These are phyloP conservation scores for Adela reaumurella DNA, from an alignment of 2,888 invertebrate genomes.

Conservation along the genomic window DNA sequence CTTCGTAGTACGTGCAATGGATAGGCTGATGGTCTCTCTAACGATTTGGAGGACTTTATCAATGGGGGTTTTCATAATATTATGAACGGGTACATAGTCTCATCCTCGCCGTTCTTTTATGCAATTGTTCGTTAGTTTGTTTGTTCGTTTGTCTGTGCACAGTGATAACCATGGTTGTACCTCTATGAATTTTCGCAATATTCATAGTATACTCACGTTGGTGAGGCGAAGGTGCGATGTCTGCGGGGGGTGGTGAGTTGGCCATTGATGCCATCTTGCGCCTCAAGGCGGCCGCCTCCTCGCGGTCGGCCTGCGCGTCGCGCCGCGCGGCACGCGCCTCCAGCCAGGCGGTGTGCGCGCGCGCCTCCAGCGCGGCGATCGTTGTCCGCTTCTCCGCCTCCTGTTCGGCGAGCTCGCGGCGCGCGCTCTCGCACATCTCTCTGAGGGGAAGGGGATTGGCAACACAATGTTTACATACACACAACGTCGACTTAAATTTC, in stretches of 20 bases:
- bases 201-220: conserved; percentile 20
- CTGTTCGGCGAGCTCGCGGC: conserved; percentile 83
- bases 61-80: no score
- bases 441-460: conserved; percentile 31
- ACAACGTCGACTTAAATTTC: no score
- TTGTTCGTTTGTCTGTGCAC: no score
- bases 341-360: conserved; percentile 84
- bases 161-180: no score
- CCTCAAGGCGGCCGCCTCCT: conserved; percentile 34
- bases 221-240: conserved; percentile 23
- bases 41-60: no score
- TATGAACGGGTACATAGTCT: no score
- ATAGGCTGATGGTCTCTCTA: no score
- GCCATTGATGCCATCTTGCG: conserved; percentile 29
- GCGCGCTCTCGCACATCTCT: conserved; percentile 66
- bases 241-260: conserved; percentile 16
- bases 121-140: no score
- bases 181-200: no score
- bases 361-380: conserved; percentile 74
- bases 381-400: conserved; percentile 66
- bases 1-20: no score
- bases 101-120: no score
- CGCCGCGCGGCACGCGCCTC: conserved; percentile 77
- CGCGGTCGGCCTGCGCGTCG: conserved; percentile 69
- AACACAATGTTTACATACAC: no score